Base-by-base conservation (phyloP, 1,140 invertebrate species). In the Armadillidium nasatum region DNA sequence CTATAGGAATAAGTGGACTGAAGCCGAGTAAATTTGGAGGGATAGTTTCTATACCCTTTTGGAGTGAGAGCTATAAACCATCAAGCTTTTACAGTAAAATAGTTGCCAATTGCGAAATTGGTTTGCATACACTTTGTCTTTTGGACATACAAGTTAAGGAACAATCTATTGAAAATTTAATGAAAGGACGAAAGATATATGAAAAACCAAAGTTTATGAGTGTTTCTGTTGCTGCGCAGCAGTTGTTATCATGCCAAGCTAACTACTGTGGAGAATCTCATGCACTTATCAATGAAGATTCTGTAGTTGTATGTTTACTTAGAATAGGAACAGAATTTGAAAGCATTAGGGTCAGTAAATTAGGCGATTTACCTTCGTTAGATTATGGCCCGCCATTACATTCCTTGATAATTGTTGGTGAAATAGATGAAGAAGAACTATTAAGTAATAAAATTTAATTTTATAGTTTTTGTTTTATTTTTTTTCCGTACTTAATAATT, bases 111-210 rank as follows among this genome's bases (percentile, higher is more conserved):
- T 13, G 50, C 6, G n/a, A 73, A 22, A 44, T 73, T 11, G 88
- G 89, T 82, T 87, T 13, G 50, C 50, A 60, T 7, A 60, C 50
- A 15, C 87, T 99, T 10, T 99, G 97, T 86, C 87, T 99, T 80
- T 77, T 82, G 88, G 97, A 99, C 88, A 99, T 99, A 76, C 97
- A 98, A 90, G 93, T 99, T 0, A 99, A 99, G 86, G 97, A 99
- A 86, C 96, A 96, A 82, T 96, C 94, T 60, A 87, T 95, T 78
- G 96, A 99, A 85, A 97, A 95, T 84, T 85, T 99, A 77, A 92
- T 92, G 82, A 95, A 91, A 84, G 95, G 94, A 83, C 91, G 92
- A 79, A 91, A 91, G 80, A 91, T 94, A 81, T 99, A 94, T 85
- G 94, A 98, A 88, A 94, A 96, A 15, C 93, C 97, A 7, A 88